Evolutionary conservation across 2,797 vertebrate genomes (phyloP).

Genomic region (Epinephelus coioides): DNA sequence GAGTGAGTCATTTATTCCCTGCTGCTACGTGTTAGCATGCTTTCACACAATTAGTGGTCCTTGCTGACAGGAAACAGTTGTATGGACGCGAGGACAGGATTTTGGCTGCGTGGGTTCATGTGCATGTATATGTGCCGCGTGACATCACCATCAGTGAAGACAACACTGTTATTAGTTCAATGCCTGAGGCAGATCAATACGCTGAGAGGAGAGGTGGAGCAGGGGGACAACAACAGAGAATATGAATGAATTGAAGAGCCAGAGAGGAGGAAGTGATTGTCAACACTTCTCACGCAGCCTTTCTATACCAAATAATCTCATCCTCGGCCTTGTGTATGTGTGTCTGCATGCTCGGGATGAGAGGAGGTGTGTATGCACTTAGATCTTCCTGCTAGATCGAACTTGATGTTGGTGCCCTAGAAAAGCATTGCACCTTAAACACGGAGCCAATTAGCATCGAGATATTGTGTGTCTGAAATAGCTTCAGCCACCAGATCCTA

Average conservation of each 20-base stretch:
- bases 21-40: constrained; percentile 5
- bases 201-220: constrained; percentile 31
- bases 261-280: constrained; percentile 26
- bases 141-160: constrained; percentile 39
- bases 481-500: constrained; percentile 52
- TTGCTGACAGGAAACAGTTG: constrained; percentile 27
- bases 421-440: constrained; percentile 51
- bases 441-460: constrained; percentile 49
- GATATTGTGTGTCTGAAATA: constrained; percentile 60
- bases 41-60: constrained; percentile 21
- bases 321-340: background rate
- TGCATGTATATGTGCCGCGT: constrained; percentile 26
- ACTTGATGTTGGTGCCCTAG: constrained; percentile 32
- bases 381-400: constrained; percentile 27
- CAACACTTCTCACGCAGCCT: constrained; percentile 27
- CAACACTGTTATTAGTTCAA: constrained; percentile 31
- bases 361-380: constrained; percentile 17
- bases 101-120: constrained; percentile 4
- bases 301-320: constrained; percentile 4
- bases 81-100: background rate
- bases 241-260: constrained; percentile 11
- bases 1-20: background rate
- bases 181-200: constrained; percentile 53
- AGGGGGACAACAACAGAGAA: background rate
- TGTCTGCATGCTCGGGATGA: background rate